Evolutionary conservation across 2,113 vertebrate genomes (phyloP), one percentile per base, ranked within the genome.

Genomic region (Laterallus jamaicensis): DNA sequence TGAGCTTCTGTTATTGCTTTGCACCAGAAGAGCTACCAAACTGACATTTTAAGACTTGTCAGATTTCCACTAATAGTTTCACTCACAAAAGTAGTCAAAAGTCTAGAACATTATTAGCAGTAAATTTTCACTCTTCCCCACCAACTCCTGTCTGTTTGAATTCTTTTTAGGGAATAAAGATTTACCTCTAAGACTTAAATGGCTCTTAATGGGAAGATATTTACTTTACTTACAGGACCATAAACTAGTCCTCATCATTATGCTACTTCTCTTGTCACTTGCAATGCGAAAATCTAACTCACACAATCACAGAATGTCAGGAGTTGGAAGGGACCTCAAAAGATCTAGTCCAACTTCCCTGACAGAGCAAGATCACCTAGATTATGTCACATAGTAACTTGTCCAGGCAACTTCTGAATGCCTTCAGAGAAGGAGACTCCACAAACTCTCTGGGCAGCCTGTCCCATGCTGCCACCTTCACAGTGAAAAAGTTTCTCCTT

Each of bases 41-140:
- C 42, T 96, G 91, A 88, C 68, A 92, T 97, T 97, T 97, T 80
- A 93, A 96, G 95, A 64, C 95, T 86, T 93, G 70, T 66, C 73
- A 76, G 35, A 49, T 79, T 97, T 94, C 90, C 81, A 64, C 35
- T 82, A 95, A 95, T 88, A 96, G 52, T 86, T 97, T 93, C 54
- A 82, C 31, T 81, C 76, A 76, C 50, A 86, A 54, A 86, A 90
- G 77, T 90, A 91, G 35, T 67, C 86, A n/a, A 95, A 89, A 60
- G 35, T 91, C 71, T 95, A 50, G 58, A 94, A 89, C 78, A 81
- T 81, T 90, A 82, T 74, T 59, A 93, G 74, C 42, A 95, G 54
- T 42, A 95, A 67, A 58, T 62, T 12, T 66, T 28, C 39, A 94
- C 67, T 76, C 96, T 95, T 90, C 39, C 76, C 35, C 76, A 86